phyloP scores from a whole-genome alignment of 1,140 invertebrate genomes.

The Mya arenaria region DNA sequence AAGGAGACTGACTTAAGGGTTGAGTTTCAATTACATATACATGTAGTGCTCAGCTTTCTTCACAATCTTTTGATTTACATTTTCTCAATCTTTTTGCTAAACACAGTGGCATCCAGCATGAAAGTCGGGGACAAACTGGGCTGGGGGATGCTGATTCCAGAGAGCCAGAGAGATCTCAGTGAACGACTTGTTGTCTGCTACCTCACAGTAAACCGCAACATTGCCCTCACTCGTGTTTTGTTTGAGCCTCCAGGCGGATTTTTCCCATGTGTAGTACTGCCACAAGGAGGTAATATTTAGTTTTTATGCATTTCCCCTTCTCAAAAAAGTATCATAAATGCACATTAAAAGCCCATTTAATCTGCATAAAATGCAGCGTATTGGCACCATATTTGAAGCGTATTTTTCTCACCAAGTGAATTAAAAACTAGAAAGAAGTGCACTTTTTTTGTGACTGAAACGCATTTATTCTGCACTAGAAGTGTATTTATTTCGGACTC shows the following conservation, averaged over 20 bases:
- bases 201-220: constrained; percentile 75
- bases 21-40: too few species aligned
- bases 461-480: too few species aligned
- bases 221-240: constrained; percentile 72
- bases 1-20: too few species aligned
- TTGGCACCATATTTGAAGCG: too few species aligned
- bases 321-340: neutral
- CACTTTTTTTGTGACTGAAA: too few species aligned
- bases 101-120: constrained; percentile 30
- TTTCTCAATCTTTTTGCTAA: too few species aligned
- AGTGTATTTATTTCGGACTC: too few species aligned
- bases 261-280: constrained; percentile 74
- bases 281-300: constrained; percentile 66
- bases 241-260: constrained; percentile 78
- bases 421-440: too few species aligned
- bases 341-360: neutral
- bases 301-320: neutral
- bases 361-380: neutral
- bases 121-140: constrained; percentile 44
- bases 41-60: too few species aligned
- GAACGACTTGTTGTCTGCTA: constrained; percentile 78
- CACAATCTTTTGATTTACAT: too few species aligned
- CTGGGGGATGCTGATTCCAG: constrained; percentile 48
- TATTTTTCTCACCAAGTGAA: too few species aligned
- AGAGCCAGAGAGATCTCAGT: constrained; percentile 29